Conservation (phyloP, 2,113 vertebrate genomes). For the Phoenicopterus ruber region DNA sequence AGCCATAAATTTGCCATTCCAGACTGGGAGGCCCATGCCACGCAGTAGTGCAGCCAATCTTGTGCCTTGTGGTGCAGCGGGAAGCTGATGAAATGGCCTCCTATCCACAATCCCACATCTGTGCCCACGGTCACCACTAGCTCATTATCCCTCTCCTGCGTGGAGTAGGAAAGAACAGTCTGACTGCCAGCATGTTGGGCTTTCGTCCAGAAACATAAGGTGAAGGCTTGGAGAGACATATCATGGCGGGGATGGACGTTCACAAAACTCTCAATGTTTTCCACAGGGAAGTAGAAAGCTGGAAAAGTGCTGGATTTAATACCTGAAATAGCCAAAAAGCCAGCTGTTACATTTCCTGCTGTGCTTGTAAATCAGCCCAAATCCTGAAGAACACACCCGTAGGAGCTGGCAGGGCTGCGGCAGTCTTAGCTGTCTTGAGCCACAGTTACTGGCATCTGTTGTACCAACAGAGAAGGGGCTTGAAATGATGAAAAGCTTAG, state of each 20-base stretch:
- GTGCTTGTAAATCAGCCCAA: not conserved
- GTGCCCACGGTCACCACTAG: slow-evolving; percentile 69
- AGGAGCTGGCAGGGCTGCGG: not conserved
- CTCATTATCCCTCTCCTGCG: slow-evolving; percentile 70
- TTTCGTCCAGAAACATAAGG: slow-evolving; percentile 75
- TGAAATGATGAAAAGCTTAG: not conserved
- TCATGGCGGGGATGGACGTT: slow-evolving; percentile 50
- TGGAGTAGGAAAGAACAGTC: slow-evolving; percentile 80
- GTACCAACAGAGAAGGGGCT: not conserved
- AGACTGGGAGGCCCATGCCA: slow-evolving; percentile 74
- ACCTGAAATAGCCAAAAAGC: not conserved
- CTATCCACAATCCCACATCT: slow-evolving; percentile 76
- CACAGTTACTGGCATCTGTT: not conserved
- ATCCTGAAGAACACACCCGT: not conserved
- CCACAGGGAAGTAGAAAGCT: slow-evolving; percentile 75
- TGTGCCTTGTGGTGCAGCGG: slow-evolving; percentile 50
- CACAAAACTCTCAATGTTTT: slow-evolving; percentile 71
- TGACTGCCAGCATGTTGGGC: slow-evolving; percentile 4
- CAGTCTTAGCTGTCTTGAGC: not conserved
- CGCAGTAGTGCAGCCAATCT: slow-evolving; percentile 79
- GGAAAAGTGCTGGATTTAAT: slow-evolving; percentile 42
- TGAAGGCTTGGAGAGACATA: slow-evolving; percentile 77
- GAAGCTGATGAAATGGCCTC: slow-evolving; percentile 75
- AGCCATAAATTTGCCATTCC: slow-evolving; percentile 74
- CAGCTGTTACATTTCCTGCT: not conserved